Conservation (phyloP, 2,113 vertebrate genomes). For the Bostrychus sinensis region DNA sequence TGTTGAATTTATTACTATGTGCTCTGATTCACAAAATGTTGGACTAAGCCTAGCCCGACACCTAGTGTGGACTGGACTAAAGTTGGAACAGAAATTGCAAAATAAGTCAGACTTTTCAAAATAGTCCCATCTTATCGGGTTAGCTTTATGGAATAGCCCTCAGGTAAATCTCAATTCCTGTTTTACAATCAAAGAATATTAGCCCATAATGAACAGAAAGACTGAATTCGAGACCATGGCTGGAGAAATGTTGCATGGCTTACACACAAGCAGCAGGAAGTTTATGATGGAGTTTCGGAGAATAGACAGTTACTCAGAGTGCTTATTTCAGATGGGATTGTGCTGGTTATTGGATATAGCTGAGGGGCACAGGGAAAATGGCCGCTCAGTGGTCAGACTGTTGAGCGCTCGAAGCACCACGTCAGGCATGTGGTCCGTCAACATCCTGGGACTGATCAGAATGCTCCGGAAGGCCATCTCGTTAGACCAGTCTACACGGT, state of each 20-base stretch:
- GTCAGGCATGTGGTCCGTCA: constrained; percentile 94
- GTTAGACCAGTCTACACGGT: constrained; percentile 84
- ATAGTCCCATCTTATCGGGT: not conserved
- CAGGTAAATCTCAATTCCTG: not conserved
- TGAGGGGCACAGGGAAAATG: constrained; percentile 81
- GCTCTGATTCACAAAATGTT: too few species aligned
- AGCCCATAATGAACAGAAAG: not conserved
- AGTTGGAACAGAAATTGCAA: not conserved
- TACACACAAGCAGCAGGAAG: not conserved
- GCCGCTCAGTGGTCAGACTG: constrained; percentile 77
- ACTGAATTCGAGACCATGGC: not conserved
- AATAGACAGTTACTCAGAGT: not conserved
- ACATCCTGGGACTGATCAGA: constrained; percentile 94
- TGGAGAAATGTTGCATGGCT: not conserved
- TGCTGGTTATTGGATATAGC: constrained; percentile 68
- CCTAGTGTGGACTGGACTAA: not conserved
- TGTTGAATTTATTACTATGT: too few species aligned
- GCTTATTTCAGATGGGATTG: constrained; percentile 65
- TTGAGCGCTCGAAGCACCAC: constrained; percentile 83
- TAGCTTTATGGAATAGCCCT: constrained; percentile 1
- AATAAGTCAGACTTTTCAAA: not conserved
- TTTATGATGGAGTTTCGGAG: constrained; percentile 7
- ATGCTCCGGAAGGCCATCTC: constrained; percentile 86
- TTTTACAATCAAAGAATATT: constrained; percentile 22
- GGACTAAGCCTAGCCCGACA: too few species aligned